Base-by-base conservation (phyloP, 2,888 invertebrate genomes). In the Lymantria dispar region DNA sequence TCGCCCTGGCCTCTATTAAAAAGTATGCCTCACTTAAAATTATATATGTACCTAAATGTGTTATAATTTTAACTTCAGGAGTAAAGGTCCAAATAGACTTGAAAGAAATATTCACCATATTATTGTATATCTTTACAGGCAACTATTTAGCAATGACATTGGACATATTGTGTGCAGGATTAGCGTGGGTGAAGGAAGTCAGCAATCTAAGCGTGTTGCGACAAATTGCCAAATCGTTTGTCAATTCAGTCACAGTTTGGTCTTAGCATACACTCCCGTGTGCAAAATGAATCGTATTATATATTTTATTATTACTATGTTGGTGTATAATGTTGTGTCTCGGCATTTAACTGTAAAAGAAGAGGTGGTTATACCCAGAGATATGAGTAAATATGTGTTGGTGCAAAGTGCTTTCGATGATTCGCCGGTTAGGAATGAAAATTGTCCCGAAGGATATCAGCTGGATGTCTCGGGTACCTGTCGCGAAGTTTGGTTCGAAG, bases 401-500 rank as follows among this genome's bases (percentile, higher is more conserved):
- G 72, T 70, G 37, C 8, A 48, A 52, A 70, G 67, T 41, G 64
- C 73, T 11, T 60, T 69, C 43, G 74, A 76, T 29, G 85, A 87
- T 41, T 87, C 87, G 0, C 85, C 86, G 0, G 62, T 60, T 9
- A 54, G 60, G 38, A 44, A 51, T 14, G 59, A 56, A 9, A 43
- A 44, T 0, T 88, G 87, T 43, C 77, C 78, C 0, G 65, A 72
- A 1, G 87, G 87, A 13, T 72, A 58, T 12, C 57, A 72, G 51
- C 43, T 68, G 61, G 88, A 87, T 48, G 39, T 73, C 12, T 55
- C 63, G 0, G 83, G 84, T 11, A 59, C 68, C 29, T 88, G 88
- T 49, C 79, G 88, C 14, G 84, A 87, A 60, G 85, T 88, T 51
- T 89, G 87, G 85, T 83, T 70, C 49, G 77, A 76, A 36, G 71